These are phyloP conservation scores for Corticium candelabrum DNA, from an alignment of 37 sponge, comb jelly and placozoan genomes.

Conservation along the genomic window DNA sequence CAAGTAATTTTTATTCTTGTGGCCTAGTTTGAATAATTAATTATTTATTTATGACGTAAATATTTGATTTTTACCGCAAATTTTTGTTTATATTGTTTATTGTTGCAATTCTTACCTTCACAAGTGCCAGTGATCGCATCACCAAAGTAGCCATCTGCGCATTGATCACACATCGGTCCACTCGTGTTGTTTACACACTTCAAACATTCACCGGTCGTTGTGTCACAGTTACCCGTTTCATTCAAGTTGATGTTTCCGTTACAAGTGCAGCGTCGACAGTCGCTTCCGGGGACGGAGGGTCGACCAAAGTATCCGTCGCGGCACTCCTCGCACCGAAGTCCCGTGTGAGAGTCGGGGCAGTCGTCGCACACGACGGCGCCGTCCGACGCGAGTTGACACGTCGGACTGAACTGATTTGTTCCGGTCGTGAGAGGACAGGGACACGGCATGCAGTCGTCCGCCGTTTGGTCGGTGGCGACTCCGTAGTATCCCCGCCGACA, in stretches of 20 bases:
- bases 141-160: conserved; percentile 23
- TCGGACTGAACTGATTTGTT: not conserved
- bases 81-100: too few relatives aligned
- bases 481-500: conserved; percentile 22
- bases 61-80: too few relatives aligned
- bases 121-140: conserved; percentile 12
- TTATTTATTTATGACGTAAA: too few relatives aligned
- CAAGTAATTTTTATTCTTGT: too few relatives aligned
- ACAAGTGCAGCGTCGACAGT: conserved; percentile 13
- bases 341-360: not conserved
- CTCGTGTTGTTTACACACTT: conserved; percentile 23
- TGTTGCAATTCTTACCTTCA: not conserved
- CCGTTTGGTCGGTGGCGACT: conserved; percentile 11
- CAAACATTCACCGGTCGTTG: conserved; percentile 11
- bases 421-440: conserved; percentile 16
- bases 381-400: not conserved
- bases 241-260: conserved; percentile 15
- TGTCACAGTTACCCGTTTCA: conserved; percentile 16
- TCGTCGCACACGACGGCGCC: not conserved
- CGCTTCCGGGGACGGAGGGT: conserved; percentile 16
- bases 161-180: conserved; percentile 2
- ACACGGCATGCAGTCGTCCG: conserved; percentile 23
- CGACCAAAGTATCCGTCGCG: conserved; percentile 46
- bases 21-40: too few relatives aligned
- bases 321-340: conserved; percentile 27